A percentile compares a stretch with the other conserved stretches of the same genome.
Evolutionary conservation across 2,113 vertebrate species (phyloP).

Genomic region (Peromyscus polionotus): DNA sequence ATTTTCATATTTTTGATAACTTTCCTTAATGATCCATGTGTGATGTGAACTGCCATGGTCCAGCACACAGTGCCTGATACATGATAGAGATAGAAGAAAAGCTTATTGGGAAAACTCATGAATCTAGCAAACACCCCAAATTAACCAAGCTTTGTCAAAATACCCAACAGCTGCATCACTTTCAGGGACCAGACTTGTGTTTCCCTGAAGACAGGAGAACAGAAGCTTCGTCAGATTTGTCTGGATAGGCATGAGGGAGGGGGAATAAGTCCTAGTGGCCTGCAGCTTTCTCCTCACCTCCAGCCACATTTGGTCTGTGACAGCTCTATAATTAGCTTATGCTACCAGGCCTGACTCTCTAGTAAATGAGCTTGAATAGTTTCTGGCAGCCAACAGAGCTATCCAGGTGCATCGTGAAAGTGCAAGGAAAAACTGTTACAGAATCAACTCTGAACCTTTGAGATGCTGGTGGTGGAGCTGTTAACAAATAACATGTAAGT

Average conservation of each 20-base stretch:
- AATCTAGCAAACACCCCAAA: not conserved
- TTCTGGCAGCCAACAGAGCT: slow-evolving; percentile 82
- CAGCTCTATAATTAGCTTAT: slow-evolving; percentile 84
- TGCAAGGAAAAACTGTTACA: slow-evolving; percentile 62
- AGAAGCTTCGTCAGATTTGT: slow-evolving; percentile 82
- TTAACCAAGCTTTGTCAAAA: slow-evolving; percentile 26
- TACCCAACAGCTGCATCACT: not conserved
- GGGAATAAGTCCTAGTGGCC: slow-evolving; percentile 69
- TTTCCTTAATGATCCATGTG: not conserved
- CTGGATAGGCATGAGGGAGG: slow-evolving; percentile 82
- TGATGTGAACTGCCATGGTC: not conserved
- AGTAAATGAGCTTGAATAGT: slow-evolving; percentile 79
- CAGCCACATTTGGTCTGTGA: slow-evolving; percentile 78
- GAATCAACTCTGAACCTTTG: slow-evolving; percentile 77
- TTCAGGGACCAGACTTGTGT: slow-evolving; percentile 73
- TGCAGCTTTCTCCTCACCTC: slow-evolving; percentile 76
- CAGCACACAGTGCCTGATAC: not conserved
- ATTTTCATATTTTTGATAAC: slow-evolving; percentile 35
- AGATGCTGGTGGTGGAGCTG: slow-evolving; percentile 28
- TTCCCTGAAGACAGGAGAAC: slow-evolving; percentile 75
- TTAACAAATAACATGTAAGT: slow-evolving; percentile 37
- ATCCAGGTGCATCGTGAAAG: slow-evolving; percentile 85
- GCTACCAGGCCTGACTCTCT: slow-evolving; percentile 82
- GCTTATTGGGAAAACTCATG: slow-evolving; percentile 13
- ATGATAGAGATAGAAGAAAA: not conserved